Base-by-base conservation (phyloP, 2,113 vertebrate species). In the Chlorocebus sabaeus region DNA sequence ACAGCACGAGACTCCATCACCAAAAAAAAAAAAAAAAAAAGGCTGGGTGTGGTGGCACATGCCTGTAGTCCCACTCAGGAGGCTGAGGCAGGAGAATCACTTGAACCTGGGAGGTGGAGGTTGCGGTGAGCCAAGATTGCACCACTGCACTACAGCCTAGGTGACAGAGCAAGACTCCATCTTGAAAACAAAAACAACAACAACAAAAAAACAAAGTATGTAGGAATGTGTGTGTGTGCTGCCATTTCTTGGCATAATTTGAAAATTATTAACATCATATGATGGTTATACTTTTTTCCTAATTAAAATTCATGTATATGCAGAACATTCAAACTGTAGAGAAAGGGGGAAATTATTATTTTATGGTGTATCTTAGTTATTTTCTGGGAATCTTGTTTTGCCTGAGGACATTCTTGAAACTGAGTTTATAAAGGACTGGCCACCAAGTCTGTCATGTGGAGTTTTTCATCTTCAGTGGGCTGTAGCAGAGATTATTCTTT, bases 321-420 rank as follows among this genome's bases (percentile, higher is more conserved):
- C 13, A 91, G 73, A 81, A 88, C 96, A 79, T 48, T 13, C 20
- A 78, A 89, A n/a, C 55, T 68, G 35, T 50, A n/a, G 20, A 89
- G 16, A 78, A 59, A 4, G 73, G 0, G 27, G 27, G n/a, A 64
- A 52, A 61, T 52, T 45, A 43, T 89, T 79, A 38, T 97, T 80
- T 90, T 91, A 43, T 78, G 48, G 52, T 75, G 23, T 14, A 38
- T 80, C 7, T 25, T 78, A 64, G 76, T 92, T 25, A 91, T 90
- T 95, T 95, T 87, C 40, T 72, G 50, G 87, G 70, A 91, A 45
- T 89, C 25, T 68, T 89, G 23, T 85, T 48, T 89, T 52, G 79
- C 73, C 32, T 30, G 8, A 79, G 40, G 48, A 86, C 45, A 68
- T 67, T 59, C 17, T 93, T 84, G 14, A 38, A 16, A 38, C 30